A percentile compares a stretch with the other conserved stretches of the same genome.
Conservation (phyloP, 2,113 vertebrate species). For the Puntigrus tetrazona region DNA sequence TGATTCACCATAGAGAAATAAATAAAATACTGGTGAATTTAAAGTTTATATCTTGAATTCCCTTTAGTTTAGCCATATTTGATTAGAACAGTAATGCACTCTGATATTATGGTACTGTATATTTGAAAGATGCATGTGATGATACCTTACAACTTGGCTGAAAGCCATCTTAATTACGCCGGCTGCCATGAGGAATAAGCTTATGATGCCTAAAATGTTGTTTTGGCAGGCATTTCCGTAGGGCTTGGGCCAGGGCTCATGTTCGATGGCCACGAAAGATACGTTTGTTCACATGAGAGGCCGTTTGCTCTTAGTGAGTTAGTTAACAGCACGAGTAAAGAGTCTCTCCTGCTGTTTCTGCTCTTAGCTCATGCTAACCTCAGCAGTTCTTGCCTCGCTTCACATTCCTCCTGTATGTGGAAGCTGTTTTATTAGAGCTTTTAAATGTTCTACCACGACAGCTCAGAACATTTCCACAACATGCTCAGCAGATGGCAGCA, state of each 20-base stretch:
- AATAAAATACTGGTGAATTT: neutral
- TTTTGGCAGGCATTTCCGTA: neutral
- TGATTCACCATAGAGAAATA: neutral
- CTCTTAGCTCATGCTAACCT: slow-evolving; percentile 35
- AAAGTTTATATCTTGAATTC: neutral
- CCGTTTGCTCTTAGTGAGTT: neutral
- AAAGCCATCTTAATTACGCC: neutral
- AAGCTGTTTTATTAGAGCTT: slow-evolving; percentile 22
- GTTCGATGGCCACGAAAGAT: neutral
- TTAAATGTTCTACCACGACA: neutral
- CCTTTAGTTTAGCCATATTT: neutral
- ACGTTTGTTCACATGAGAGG: neutral
- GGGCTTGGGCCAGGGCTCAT: neutral
- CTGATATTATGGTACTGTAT: neutral
- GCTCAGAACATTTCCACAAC: neutral
- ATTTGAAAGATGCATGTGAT: neutral
- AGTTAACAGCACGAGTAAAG: neutral
- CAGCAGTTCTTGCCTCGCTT: slow-evolving; percentile 7
- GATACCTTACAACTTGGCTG: neutral
- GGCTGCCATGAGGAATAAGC: neutral
- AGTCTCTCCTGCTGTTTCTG: slow-evolving; percentile 21
- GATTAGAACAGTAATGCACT: neutral
- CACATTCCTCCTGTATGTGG: slow-evolving; percentile 23
- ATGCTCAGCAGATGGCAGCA: slow-evolving; percentile 42
- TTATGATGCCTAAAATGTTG: neutral